These are phyloP conservation scores for Apteryx owenii DNA, from an alignment of 2,113 vertebrate species.

Conservation along the genomic window DNA sequence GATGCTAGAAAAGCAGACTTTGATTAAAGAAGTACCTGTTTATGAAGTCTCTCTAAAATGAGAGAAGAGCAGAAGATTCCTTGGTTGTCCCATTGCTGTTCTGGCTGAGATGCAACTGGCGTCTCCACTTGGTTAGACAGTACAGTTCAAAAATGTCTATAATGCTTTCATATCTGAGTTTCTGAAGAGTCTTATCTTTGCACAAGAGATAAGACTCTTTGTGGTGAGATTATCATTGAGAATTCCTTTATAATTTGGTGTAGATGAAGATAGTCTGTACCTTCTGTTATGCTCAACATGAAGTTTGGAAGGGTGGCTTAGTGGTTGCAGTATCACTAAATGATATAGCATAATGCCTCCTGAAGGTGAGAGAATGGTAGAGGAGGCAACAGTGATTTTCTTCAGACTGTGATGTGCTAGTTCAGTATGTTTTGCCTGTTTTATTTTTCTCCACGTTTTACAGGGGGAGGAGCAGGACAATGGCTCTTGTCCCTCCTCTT, in stretches of 20 bases:
- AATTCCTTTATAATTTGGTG: background rate
- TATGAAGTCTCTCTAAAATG: background rate
- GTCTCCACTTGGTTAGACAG: background rate
- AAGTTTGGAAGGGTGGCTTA: background rate
- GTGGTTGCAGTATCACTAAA: background rate
- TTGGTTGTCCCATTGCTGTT: background rate
- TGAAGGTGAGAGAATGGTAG: background rate
- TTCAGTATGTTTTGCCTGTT: background rate
- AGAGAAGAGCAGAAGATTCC: background rate
- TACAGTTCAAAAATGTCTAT: background rate
- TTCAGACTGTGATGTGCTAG: background rate
- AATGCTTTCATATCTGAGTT: background rate
- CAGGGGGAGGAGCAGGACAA: background rate
- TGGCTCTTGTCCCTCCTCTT: background rate
- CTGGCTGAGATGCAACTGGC: background rate
- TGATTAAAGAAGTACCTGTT: background rate
- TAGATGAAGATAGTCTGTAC: background rate
- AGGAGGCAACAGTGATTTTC: background rate
- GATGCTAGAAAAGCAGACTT: background rate
- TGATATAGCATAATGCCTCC: background rate
- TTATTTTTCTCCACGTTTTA: background rate
- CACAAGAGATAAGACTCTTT: background rate
- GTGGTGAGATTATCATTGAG: background rate
- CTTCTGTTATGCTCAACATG: background rate
- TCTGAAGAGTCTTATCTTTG: background rate